phyloP scores from a whole-genome alignment of 2,797 vertebrate species.

The Cirrhinus mrigala region DNA sequence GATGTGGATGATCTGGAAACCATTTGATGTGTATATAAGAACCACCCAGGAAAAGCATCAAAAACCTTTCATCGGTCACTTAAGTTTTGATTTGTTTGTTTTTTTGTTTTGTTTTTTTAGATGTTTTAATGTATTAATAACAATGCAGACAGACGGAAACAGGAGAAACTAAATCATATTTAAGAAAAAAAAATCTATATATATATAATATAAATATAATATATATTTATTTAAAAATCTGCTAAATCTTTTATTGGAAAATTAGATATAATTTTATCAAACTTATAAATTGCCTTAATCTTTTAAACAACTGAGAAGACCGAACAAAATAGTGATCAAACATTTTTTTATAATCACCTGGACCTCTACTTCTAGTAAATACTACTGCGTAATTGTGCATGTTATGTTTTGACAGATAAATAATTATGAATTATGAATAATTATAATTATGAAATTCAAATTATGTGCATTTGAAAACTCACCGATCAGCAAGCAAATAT shows the following conservation, averaged over 20 bases:
- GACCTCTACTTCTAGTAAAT: neutral
- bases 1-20: neutral
- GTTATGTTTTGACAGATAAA: neutral
- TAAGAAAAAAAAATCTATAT: neutral
- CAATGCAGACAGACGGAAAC: neutral
- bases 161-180: neutral
- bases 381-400: neutral
- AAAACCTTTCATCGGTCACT: neutral
- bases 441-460: neutral
- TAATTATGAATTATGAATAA: too few relatives aligned
- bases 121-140: neutral
- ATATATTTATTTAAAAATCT: neutral
- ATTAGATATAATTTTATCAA: neutral
- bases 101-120: neutral
- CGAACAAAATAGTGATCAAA: neutral
- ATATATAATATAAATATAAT: too few relatives aligned
- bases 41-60: conserved; percentile 16
- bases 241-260: neutral
- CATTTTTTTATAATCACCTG: neutral
- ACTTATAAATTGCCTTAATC: neutral
- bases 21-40: neutral
- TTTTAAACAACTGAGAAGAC: neutral
- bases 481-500: neutral
- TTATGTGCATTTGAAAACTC: neutral
- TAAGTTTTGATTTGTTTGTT: neutral